Percentiles rank a stretch among this genome's conserved stretches.
These are phyloP conservation scores for Myiozetetes cayanensis DNA, from an alignment of 2,113 vertebrate species.

Conservation along the genomic window DNA sequence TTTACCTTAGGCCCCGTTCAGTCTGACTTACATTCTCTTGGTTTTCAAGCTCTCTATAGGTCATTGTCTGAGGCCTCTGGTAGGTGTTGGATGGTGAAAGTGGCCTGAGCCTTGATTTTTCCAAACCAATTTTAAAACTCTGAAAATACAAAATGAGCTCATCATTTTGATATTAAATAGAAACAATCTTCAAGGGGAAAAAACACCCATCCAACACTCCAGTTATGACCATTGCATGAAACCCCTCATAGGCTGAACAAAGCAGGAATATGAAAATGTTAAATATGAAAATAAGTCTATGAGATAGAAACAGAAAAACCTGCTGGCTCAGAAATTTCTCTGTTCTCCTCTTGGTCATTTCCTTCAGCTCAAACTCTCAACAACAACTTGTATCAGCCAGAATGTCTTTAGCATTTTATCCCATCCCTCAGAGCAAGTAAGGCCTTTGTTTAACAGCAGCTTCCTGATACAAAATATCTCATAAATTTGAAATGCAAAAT, in stretches of 20 bases:
- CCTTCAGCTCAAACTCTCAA: neutral
- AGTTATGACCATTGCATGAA: neutral
- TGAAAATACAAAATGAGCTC: neutral
- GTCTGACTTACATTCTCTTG: neutral
- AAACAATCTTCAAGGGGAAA: neutral
- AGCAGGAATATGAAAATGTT: neutral
- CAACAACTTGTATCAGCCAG: neutral
- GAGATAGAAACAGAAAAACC: neutral
- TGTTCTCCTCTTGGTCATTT: neutral
- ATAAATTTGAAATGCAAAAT: slow-evolving; percentile 17
- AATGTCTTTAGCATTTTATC: neutral
- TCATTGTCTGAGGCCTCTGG: neutral
- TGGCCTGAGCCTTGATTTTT: neutral
- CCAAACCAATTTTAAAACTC: neutral
- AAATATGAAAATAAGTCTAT: neutral
- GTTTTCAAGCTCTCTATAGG: neutral
- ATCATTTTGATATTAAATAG: neutral
- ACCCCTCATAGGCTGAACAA: neutral
- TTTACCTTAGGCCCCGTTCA: neutral
- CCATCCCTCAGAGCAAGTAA: neutral
- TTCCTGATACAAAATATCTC: slow-evolving; percentile 7
- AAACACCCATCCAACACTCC: neutral
- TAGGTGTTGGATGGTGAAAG: neutral
- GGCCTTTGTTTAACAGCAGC: neutral
- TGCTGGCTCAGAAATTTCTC: neutral